Evolutionary conservation across 2,888 invertebrate genomes (phyloP), one percentile per base, ranked within the genome.

Genomic region (Syrista parreyssii): DNA sequence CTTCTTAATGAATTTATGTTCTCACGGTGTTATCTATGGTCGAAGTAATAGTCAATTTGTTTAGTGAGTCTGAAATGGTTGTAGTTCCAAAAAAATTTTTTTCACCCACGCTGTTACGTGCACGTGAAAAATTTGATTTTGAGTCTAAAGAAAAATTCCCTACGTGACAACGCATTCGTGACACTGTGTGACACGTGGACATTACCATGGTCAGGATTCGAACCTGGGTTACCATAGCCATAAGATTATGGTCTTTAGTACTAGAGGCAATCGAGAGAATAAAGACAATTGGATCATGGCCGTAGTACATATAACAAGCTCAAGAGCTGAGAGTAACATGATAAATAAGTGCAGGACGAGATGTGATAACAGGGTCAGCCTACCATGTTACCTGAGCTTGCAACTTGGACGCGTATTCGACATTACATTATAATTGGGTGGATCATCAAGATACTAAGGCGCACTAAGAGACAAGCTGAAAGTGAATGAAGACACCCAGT

Each of bases 1-100:
- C 71, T 4, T 31, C 75, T 77, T 80, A 79, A 82, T 79, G 81
- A 84, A 84, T 83, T 84, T 84, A 83, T 78, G 75, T 81, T 76
- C 78, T 76, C 73, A 12, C 34, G 72, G 32, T 73, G 78, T 80
- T 83, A 81, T 84, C 81, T 79, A 40, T 72, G 79, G 76, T 32
- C 34, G 30, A 78, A 75, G 79, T 79, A 77, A 81, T 78, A 77
- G 77, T 78, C 82, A 79, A 80, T 83, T 83, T 79, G 78, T 81
- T 80, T 76, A 9, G 55, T 55, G 55, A 23, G 9, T 55, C 23
- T 9, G 23, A 55, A 55, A 55, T 23, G 1, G 23, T 23, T 9
- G 23, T 55, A 23, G 55, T 6, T 55, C 0, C 55, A 0, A 55
- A 55, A 9, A 40, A 55, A 55, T 9, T 23, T 23, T 55, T 6